A percentile compares a stretch with the other conserved stretches of the same genome.
Evolutionary conservation across 35 echinoderm and acorn worm species (phyloP).

Genomic region (Holothuria glaberrima): DNA sequence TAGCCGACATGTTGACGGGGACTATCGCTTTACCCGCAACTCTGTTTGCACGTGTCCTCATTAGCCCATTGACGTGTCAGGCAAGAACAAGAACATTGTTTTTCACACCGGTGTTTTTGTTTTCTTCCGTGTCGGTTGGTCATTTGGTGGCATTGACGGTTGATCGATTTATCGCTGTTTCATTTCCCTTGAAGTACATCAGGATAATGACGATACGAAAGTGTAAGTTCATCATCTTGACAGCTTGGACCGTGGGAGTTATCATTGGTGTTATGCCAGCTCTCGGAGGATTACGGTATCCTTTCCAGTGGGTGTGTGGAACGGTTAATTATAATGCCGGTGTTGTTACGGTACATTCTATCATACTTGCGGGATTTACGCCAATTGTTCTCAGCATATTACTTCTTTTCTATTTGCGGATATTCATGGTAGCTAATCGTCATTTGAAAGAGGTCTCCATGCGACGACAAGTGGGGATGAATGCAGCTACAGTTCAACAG

Average conservation of each 20-base stretch:
- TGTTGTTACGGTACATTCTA: background rate
- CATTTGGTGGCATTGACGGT: conserved; percentile 34
- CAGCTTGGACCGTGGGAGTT: conserved; percentile 16
- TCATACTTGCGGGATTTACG: background rate
- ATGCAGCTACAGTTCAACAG: background rate
- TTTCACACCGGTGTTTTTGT: conserved; percentile 12
- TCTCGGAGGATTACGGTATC: conserved; percentile 8
- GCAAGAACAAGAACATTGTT: conserved; percentile 18
- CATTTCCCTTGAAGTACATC: conserved; percentile 15
- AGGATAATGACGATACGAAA: conserved; percentile 7
- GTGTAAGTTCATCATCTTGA: background rate
- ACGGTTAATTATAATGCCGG: background rate
- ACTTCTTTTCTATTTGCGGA: background rate
- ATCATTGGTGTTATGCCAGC: background rate
- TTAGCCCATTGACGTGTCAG: conserved; percentile 11
- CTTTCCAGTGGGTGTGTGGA: conserved; percentile 43
- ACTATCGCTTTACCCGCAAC: conserved; percentile 15
- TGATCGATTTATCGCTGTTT: conserved; percentile 33
- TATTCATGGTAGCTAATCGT: conserved; percentile 23
- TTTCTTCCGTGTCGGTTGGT: conserved; percentile 7
- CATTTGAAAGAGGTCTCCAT: conserved; percentile 12
- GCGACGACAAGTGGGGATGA: background rate
- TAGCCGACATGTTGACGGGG: conserved; percentile 20
- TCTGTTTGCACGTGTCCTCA: conserved; percentile 4
- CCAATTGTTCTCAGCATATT: background rate